Evolutionary conservation across 2,888 invertebrate genomes (phyloP), one percentile per base, ranked within the genome.

Genomic region (Scelioninae gen. 1): DNA sequence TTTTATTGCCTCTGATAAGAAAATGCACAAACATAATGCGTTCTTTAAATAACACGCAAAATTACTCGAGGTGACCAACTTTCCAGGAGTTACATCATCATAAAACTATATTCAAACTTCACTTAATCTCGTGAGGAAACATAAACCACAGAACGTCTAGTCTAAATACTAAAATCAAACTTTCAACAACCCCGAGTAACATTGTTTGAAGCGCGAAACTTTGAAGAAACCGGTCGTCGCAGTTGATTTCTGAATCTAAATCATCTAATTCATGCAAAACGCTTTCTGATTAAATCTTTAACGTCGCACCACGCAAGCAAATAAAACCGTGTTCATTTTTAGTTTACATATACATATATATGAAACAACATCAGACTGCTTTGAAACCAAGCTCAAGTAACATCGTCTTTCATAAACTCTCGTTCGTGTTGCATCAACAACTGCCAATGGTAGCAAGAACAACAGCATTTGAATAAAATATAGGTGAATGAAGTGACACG

Each of bases 91-190:
- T 72, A 66, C 60, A 72, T 72, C 65, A 58, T 79, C 72, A 79
- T 79, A 72, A 65, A 79, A 72, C 72, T 79, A 58, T 56, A 79
- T 79, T 79, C 58, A 66, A 72, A 72, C 60, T 58, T 40, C 55
- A 72, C 40, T 79, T 65, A 66, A 72, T 79, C 60, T 66, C 53
- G 51, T 38, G 72, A 53, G 31, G 45, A 79, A 66, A 68, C 68
- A 55, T 66, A 66, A 71, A 68, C 74, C 74, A 74, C 55, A 43
- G 62, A 66, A 63, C 65, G 63, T 40, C 65, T n/a, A 62, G 47
- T 72, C 66, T 79, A 66, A 72, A 79, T 66, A 79, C 43, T 65
- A 49, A 74, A 80, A 80, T 74, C 62, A 74, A 68, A 62, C 62
- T 66, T 80, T 62, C 80, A 80, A 74, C 68, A 49, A 66, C 60